These are phyloP conservation scores for Corydoras sp. DNA, from an alignment of 2,113 vertebrate species.

Conservation along the genomic window DNA sequence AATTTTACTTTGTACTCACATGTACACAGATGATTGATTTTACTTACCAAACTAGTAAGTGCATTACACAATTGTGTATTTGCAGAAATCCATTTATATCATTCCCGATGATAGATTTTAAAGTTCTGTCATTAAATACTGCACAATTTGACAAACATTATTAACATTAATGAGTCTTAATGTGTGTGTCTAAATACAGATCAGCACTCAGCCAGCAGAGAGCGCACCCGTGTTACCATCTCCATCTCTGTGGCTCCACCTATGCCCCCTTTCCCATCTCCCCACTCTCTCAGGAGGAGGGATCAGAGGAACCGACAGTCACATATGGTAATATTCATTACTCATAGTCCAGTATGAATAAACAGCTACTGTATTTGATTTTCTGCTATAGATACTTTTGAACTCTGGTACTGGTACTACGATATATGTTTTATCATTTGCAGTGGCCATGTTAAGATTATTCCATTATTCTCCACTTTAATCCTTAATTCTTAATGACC, in stretches of 20 bases:
- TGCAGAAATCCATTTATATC: no score
- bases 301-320: slow-evolving; percentile 77
- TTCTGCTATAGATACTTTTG: no score
- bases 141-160: no score
- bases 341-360: not conserved
- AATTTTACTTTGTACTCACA: no score
- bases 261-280: slow-evolving; percentile 81
- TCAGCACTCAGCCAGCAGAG: slow-evolving; percentile 76
- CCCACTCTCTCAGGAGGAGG: slow-evolving; percentile 75
- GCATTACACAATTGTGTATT: no score
- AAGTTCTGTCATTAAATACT: no score
- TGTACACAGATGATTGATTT: no score
- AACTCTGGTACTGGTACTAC: no score
- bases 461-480: not conserved
- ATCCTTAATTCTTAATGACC: not conserved
- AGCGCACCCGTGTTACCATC: slow-evolving; percentile 73
- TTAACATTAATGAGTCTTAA: no score
- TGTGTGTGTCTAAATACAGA: slow-evolving; percentile 30
- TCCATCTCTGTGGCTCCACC: slow-evolving; percentile 79
- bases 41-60: no score
- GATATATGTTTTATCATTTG: no score
- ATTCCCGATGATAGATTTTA: no score
- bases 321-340: slow-evolving; percentile 69
- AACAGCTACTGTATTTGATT: not conserved
- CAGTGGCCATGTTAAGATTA: not conserved